Base-by-base conservation (phyloP, 1,140 invertebrate genomes). In the Drosophila azteca region DNA sequence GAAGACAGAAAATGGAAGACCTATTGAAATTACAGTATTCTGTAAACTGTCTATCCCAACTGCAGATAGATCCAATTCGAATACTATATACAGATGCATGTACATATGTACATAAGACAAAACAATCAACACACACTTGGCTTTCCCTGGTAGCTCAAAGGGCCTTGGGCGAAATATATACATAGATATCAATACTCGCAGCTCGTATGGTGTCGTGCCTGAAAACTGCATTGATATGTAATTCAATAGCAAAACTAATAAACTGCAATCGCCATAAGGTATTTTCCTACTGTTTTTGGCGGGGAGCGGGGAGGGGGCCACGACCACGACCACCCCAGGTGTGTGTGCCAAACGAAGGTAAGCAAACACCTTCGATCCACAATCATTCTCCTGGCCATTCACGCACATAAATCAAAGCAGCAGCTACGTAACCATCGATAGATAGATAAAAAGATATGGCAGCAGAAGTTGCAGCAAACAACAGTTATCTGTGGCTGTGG, bases 221-320 rank as follows among this genome's bases (percentile, higher is more conserved):
- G 62, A 50, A 41, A 58, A 75, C 44, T 54, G 71, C 61, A 69
- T 69, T 69, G 73, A 77, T 63, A 78, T 82, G 83, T 71, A 87
- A 87, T 82, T 87, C 74, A 87, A 87, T 87, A 78, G 83, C 74
- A 88, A 88, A 87, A 87, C 82, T 87, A 87, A 87, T 87, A 87
- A 78, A 87, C 62, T 76, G 74, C 78, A 67, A 87, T 26, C 24
- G 24, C 35, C 35, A 13, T 39, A 29, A 45, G 26, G 54, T 57
- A 39, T 20, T 50, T 17, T 65, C 22, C 44, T 41, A 35, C 48
- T 75, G 71, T 52, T 71, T 71, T 20, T 52, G 60, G 49, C 39
- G n/a, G 59, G 29, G 17, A 41, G 7, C 0, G 5, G 54, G 41
- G 20, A 9, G 5, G 54, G 43, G 50, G 1, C 17, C 17, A 20